These are phyloP conservation scores for Lates japonicus DNA, from an alignment of 2,797 vertebrate genomes.

Conservation along the genomic window DNA sequence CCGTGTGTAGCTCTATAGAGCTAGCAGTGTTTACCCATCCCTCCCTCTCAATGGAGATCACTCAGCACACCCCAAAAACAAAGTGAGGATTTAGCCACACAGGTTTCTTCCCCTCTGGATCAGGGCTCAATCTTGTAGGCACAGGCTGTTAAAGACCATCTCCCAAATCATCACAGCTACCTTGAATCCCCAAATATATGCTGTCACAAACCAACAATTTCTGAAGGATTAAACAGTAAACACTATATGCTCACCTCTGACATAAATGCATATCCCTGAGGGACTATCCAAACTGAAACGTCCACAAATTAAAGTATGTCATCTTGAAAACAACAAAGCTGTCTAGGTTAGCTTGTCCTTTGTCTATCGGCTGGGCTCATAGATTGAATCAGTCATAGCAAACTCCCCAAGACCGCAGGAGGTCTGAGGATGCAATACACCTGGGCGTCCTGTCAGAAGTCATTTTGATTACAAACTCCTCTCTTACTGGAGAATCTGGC, in stretches of 20 bases:
- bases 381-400: constrained; percentile 49
- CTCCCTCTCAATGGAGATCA: constrained; percentile 86
- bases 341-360: constrained; percentile 24
- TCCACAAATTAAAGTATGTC: constrained; percentile 37
- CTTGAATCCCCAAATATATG: constrained; percentile 74
- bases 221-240: constrained; percentile 72
- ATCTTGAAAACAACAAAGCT: constrained; percentile 46
- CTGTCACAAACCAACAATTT: constrained; percentile 72
- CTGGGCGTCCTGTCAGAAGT: constrained; percentile 50
- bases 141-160: constrained; percentile 75
- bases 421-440: constrained; percentile 34
- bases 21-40: constrained; percentile 86
- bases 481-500: constrained; percentile 36
- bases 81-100: constrained; percentile 85
- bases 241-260: constrained; percentile 37
- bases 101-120: constrained; percentile 82
- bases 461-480: constrained; percentile 42
- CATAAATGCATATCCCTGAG: constrained; percentile 36
- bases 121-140: constrained; percentile 80
- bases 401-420: constrained; percentile 18
- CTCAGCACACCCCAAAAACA: constrained; percentile 85
- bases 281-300: constrained; percentile 22
- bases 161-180: constrained; percentile 76
- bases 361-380: constrained; percentile 13
- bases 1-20: constrained; percentile 85